Percentiles rank a stretch among this genome's conserved stretches.
Conservation (phyloP, 2,797 vertebrate genomes). For the Ctenopoma multispine region DNA sequence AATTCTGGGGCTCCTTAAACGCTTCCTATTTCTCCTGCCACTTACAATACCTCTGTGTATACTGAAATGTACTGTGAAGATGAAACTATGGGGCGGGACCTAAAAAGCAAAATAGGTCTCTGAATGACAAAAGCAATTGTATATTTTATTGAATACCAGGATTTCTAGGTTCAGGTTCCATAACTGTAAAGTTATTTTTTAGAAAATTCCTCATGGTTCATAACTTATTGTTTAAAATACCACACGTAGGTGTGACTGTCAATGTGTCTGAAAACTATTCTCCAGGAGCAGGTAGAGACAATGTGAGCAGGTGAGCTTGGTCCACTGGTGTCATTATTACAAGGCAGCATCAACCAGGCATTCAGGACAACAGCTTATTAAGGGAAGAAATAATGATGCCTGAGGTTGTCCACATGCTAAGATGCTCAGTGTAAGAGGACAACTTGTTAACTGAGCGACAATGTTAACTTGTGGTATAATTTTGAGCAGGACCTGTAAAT, state of each 20-base stretch:
- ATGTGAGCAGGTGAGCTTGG: background rate
- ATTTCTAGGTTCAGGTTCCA: conserved; percentile 7
- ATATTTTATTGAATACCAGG: conserved; percentile 34
- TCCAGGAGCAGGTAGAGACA: conserved; percentile 19
- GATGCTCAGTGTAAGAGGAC: conserved; percentile 9
- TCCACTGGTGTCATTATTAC: conserved; percentile 35
- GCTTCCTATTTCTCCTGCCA: conserved; percentile 34
- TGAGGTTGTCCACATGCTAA: conserved; percentile 34
- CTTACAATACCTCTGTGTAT: conserved; percentile 49
- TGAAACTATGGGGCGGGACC: conserved; percentile 23
- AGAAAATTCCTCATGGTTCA: conserved; percentile 14
- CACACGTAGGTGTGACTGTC: conserved; percentile 17
- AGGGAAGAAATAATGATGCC: conserved; percentile 58
- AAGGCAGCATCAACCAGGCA: conserved; percentile 19
- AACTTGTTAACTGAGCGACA: conserved; percentile 18
- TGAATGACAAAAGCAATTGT: conserved; percentile 31
- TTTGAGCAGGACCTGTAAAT: conserved; percentile 30
- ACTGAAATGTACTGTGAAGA: conserved; percentile 22
- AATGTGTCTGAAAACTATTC: conserved; percentile 27
- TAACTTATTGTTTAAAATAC: conserved; percentile 24
- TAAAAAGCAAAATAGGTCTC: conserved; percentile 34
- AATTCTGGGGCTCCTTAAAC: conserved; percentile 36
- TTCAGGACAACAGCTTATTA: conserved; percentile 54
- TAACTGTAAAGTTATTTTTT: background rate
- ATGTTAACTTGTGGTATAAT: background rate